Percentiles rank a stretch among this genome's conserved stretches.
phyloP scores from a whole-genome alignment of 1,140 invertebrate species.

The Trichonephila clavipes region DNA sequence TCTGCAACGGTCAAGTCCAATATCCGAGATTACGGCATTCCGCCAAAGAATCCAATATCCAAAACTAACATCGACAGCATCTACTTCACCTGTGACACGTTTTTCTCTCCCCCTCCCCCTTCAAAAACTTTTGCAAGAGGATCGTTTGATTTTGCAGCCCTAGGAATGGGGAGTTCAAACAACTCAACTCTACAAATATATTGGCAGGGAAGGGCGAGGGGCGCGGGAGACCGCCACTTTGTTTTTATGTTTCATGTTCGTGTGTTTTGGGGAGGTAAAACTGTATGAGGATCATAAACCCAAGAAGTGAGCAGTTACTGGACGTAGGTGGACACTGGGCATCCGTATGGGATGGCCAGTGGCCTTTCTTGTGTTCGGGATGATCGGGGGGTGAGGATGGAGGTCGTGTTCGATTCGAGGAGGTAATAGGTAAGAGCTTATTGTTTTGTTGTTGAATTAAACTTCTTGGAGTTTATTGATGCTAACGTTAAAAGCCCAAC shows the following conservation, averaged over 20 bases:
- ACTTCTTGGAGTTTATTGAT: background rate
- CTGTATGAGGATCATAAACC: slow-evolving; percentile 1
- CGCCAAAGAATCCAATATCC: slow-evolving; percentile 30
- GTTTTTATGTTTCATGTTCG: slow-evolving; percentile 49
- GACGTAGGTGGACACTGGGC: background rate
- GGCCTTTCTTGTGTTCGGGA: background rate
- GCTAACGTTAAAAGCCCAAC: background rate
- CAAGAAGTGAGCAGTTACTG: slow-evolving; percentile 29
- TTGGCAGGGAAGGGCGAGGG: background rate
- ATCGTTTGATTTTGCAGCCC: slow-evolving; percentile 30
- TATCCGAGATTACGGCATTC: background rate
- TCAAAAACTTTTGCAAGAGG: slow-evolving; percentile 1
- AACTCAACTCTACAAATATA: slow-evolving; percentile 26
- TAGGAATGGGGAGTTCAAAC: slow-evolving; percentile 1
- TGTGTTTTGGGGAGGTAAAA: slow-evolving; percentile 23
- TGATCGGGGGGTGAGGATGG: background rate
- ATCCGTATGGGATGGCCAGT: slow-evolving; percentile 2
- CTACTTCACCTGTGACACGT: slow-evolving; percentile 35
- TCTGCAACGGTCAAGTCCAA: background rate
- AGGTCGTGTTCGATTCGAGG: background rate
- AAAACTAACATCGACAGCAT: slow-evolving; percentile 16
- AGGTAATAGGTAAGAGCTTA: slow-evolving; percentile 6
- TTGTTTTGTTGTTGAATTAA: background rate
- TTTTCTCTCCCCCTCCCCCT: background rate
- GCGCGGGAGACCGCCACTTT: background rate